Percentiles rank a stretch among this genome's conserved stretches.
phyloP scores from a whole-genome alignment of 2,113 vertebrate species.

The Cephalophus harveyi region DNA sequence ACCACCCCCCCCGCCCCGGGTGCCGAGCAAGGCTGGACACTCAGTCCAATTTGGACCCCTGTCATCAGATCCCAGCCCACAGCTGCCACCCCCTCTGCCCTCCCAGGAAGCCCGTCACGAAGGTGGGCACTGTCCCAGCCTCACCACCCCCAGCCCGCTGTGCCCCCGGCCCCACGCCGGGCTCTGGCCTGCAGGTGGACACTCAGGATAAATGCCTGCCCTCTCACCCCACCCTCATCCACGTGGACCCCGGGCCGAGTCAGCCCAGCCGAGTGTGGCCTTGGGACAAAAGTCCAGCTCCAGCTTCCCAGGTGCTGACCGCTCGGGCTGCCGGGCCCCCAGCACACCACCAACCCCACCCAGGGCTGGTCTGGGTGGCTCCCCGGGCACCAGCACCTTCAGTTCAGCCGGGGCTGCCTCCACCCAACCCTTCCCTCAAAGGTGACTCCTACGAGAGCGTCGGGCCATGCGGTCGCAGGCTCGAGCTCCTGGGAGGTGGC shows the following conservation, averaged over 20 bases:
- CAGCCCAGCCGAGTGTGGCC: not conserved
- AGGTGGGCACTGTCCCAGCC: too few relatives aligned
- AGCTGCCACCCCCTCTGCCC: rapidly evolving
- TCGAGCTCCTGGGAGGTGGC: rapidly evolving
- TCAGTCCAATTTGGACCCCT: not conserved
- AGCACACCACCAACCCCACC: not conserved
- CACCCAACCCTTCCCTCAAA: not conserved
- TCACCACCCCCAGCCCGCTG: rapidly evolving
- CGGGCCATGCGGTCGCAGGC: rapidly evolving
- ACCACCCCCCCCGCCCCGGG: rapidly evolving
- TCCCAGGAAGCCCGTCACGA: rapidly evolving
- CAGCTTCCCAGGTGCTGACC: not conserved
- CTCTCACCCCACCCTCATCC: rapidly evolving
- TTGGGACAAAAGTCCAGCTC: not conserved
- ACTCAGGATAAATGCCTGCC: not conserved
- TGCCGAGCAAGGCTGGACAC: not conserved
- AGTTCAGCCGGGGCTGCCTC: not conserved
- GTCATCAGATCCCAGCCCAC: not conserved
- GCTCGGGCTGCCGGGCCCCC: not conserved
- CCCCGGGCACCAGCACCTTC: rapidly evolving
- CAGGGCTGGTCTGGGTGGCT: not conserved
- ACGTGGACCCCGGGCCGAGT: rapidly evolving
- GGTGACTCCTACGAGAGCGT: not conserved
- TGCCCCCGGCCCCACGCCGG: rapidly evolving
- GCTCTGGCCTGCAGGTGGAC: not conserved